phyloP scores from a whole-genome alignment of 2,888 invertebrate genomes.

The Agrochola macilenta region DNA sequence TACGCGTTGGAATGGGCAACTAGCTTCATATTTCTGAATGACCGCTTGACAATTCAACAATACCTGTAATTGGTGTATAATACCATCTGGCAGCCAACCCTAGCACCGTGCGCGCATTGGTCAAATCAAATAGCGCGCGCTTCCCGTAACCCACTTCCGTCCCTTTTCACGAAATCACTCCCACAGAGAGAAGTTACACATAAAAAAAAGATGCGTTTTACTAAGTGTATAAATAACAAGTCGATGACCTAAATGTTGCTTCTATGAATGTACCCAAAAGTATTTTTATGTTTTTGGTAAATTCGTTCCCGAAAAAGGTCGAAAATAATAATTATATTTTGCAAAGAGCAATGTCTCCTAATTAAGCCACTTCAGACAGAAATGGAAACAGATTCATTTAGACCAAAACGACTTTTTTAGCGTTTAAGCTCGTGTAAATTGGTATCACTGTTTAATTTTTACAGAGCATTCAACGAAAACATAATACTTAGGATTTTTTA shows the following conservation, averaged over 20 bases:
- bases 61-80: no score
- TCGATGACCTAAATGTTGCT: neutral
- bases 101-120: no score
- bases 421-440: constrained; percentile 10
- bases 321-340: neutral
- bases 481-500: no score
- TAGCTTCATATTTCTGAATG: no score
- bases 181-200: no score
- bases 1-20: no score
- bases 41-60: no score
- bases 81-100: no score
- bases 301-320: neutral
- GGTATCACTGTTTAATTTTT: neutral
- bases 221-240: neutral
- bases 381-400: constrained; percentile 19
- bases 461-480: no score
- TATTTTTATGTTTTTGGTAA: neutral
- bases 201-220: neutral
- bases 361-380: constrained; percentile 25
- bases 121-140: no score
- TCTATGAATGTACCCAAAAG: neutral
- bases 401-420: neutral
- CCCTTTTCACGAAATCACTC: no score
- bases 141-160: no score
- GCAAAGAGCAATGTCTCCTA: constrained; percentile 11